Base-by-base conservation (phyloP, 1,140 invertebrate genomes). In the Hylaeus anthracinus region DNA sequence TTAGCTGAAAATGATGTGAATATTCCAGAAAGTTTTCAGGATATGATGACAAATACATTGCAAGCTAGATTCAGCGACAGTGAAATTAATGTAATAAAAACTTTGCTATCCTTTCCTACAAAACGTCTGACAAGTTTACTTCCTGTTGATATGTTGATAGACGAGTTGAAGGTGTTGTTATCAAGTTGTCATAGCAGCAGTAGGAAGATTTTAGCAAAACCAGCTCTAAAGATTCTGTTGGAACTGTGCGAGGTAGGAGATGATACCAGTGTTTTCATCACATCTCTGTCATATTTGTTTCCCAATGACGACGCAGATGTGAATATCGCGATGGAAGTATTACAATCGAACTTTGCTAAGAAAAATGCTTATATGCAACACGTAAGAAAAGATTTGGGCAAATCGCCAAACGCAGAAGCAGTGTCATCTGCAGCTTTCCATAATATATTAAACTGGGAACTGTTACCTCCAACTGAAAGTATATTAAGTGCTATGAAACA, bases 281-380 rank as follows among this genome's bases (percentile, higher is more conserved):
- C 93, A 2, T 83, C 95, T 15, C 84, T 95, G 65, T 95, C 95
- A 26, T 95, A 94, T 85, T 84, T 96, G 37, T 95, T 96, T 86
- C 95, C 95, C 8, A 89, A 88, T 70, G 88, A 92, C 72, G 85
- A 94, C n/a, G 87, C 92, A 55, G 93, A 94, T 71, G 91, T 94
- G 26, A 58, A 91, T 45, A 85, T 94, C 3, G 90, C 94, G 2
- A 92, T 93, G 85, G 86, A 94, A 75, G 93, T 96, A 56, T 83
- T 95, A 56, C 83, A 82, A 41, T 95, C 94, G 0, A 87, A 91
- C 9, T 95, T 95, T 88, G 91, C 94, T 66, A 86, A 88, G 72
- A 88, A 93, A 82, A 92, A 94, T 88, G 53, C 87, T 75, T 90
- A 91, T 89, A 83, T 94, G 91, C 90, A 78, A 82, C 76, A 70